Evolutionary conservation across 2,797 vertebrate genomes (phyloP), one percentile per base, ranked within the genome.

Genomic region (Gobio occitaniae): DNA sequence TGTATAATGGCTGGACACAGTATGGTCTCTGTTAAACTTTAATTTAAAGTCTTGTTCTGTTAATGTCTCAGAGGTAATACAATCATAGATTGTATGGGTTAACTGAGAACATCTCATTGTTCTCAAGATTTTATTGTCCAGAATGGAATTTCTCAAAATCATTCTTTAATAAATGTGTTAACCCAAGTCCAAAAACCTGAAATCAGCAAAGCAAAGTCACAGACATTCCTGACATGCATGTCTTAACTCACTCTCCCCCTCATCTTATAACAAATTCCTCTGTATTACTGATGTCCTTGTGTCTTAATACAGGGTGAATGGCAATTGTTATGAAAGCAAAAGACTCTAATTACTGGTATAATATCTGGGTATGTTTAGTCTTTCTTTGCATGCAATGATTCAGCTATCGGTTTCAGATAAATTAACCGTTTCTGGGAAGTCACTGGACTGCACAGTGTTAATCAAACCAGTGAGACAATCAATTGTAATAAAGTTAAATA

Each of bases 141-240:
- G 54, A 80, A 52, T 59, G 75, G 50, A 84, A 85, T 87, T 89
- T 41, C 65, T 80, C 44, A 15, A 76, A 79, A 80, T 77, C 80
- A 38, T 41, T 54, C 44, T 69, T 77, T 41, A 83, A 77, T 87
- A 83, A 89, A 89, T 83, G 56, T 61, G 63, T 75, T 72, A 32
- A 77, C 88, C 52, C 83, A 72, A 41, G 41, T 44, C 41, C 8
- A 44, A 44, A 87, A 86, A 32, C 78, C 48, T 86, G 69, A 82
- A 82, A 66, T 65, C 74, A 74, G 38, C 78, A 71, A 68, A 80
- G 82, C 77, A 87, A 84, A 82, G 61, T 77, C 69, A 77, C 44
- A 68, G 79, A 83, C 81, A 86, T 86, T 88, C 80, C 56, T 84
- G 41, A 86, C 56, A 36, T 13, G 21, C 70, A 84, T 86, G 65